These are phyloP conservation scores for Pterocles gutturalis DNA, from an alignment of 2,113 vertebrate genomes.

Conservation along the genomic window DNA sequence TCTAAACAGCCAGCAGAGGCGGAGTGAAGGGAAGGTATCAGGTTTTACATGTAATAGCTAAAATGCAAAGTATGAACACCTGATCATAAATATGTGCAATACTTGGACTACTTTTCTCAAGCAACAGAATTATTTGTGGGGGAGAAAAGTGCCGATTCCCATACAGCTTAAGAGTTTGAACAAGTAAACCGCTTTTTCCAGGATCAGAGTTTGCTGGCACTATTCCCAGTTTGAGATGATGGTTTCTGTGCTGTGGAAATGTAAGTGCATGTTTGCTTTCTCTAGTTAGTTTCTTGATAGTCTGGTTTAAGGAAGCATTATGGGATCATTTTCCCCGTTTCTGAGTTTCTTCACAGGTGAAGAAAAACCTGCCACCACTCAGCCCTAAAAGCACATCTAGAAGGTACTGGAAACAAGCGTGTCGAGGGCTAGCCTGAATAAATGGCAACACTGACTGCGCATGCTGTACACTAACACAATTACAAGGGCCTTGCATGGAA, in stretches of 20 bases:
- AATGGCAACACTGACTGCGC: neutral
- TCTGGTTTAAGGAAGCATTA: neutral
- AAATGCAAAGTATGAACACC: conserved; percentile 28
- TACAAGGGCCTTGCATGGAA: neutral
- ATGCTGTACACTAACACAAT: rapidly evolving
- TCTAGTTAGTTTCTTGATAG: neutral
- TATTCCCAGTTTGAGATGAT: neutral
- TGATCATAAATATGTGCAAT: neutral
- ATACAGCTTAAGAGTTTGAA: neutral
- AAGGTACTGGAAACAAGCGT: neutral
- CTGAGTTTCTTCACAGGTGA: neutral
- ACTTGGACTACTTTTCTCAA: neutral
- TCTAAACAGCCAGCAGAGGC: neutral
- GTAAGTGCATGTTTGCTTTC: neutral
- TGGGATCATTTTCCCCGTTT: neutral
- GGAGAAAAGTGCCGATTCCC: neutral
- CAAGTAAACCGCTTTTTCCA: neutral
- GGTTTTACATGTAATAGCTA: neutral
- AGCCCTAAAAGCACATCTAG: neutral
- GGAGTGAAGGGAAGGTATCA: neutral
- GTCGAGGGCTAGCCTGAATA: neutral
- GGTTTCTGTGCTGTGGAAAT: conserved; percentile 12
- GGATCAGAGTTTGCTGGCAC: conserved; percentile 9
- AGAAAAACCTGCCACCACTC: neutral
- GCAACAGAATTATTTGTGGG: neutral